Base-by-base conservation (phyloP, 2,888 invertebrate genomes). In the Agrilus mali region DNA sequence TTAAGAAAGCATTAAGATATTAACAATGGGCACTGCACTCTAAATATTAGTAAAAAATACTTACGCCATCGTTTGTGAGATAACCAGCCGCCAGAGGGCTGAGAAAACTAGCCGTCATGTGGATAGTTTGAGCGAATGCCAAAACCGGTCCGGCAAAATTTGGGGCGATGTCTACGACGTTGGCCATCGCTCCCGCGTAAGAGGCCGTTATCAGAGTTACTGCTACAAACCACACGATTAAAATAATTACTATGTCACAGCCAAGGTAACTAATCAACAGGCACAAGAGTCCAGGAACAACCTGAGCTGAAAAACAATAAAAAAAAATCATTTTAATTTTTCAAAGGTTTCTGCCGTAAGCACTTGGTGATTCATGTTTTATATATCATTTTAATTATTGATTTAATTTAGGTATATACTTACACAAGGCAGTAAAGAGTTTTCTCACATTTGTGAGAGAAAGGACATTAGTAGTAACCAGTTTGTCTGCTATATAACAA, bases 161-260 rank as follows among this genome's bases (percentile, higher is more conserved):
- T n/a, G 84, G 83, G 1, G 83, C 81, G 46, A 85, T 79, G 60
- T 85, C 84, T 13, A 85, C 81, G 48, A 83, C 78, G 55, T 78
- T 83, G 1, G 82, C 82, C 78, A 83, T 82, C 4, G 82, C 82
- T 33, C 82, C 82, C 4, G 82, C 82, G 58, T 82, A 82, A 1
- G 80, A 74, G 10, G 82, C 80, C 15, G 82, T 82, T 53, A 82
- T 79, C 46, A 81, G 68, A 10, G 78, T 79, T 4, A 82, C 80
- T 17, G 81, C 79, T 44, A 76, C 61, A 60, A 79, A 82, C 81
- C 81, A 82, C 14, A 79, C 67, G 33, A 77, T 61, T 50, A 82
- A 61, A 34, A 78, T 75, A 40, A 74, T 54, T 17, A 64, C 58
- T 41, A 78, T 69, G 57, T 76, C 68, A 55, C 77, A 75, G 48